These are phyloP conservation scores for Nasonia vitripennis DNA, from an alignment of 1,140 invertebrate genomes.

Conservation along the genomic window DNA sequence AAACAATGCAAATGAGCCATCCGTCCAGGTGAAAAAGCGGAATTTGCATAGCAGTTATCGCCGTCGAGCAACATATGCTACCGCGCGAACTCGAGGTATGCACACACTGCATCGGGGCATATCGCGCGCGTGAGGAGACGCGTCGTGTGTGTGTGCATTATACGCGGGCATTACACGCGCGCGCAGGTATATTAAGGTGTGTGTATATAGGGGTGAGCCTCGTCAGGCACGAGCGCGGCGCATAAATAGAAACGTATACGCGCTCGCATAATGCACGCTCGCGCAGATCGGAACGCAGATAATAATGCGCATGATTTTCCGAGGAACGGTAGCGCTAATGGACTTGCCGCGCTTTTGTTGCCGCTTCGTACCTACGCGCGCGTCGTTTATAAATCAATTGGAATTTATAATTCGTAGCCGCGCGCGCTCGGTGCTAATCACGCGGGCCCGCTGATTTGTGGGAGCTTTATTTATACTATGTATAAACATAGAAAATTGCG, in stretches of 20 bases:
- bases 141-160: not conserved
- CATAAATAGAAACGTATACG: slow-evolving; percentile 62
- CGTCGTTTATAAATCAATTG: slow-evolving; percentile 36
- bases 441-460: not conserved
- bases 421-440: slow-evolving; percentile 1
- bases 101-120: not conserved
- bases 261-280: slow-evolving; percentile 60
- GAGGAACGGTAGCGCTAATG: slow-evolving; percentile 36
- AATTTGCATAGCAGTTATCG: not conserved
- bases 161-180: slow-evolving; percentile 3
- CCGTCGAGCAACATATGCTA: not conserved
- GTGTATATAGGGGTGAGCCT: slow-evolving; percentile 12
- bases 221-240: slow-evolving; percentile 43
- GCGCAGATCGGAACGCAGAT: slow-evolving; percentile 25
- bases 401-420: slow-evolving; percentile 33
- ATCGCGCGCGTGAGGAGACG: not conserved
- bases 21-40: not conserved
- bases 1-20: not conserved
- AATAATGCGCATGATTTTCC: slow-evolving; percentile 40
- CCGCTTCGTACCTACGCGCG: not conserved
- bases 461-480: not conserved
- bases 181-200: slow-evolving; percentile 8
- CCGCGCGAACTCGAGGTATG: not conserved
- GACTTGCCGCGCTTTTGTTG: slow-evolving; percentile 33
- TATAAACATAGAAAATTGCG: not conserved